Evolutionary conservation across 2,888 invertebrate species (phyloP).

Genomic region (Pharmacophagus antenor): DNA sequence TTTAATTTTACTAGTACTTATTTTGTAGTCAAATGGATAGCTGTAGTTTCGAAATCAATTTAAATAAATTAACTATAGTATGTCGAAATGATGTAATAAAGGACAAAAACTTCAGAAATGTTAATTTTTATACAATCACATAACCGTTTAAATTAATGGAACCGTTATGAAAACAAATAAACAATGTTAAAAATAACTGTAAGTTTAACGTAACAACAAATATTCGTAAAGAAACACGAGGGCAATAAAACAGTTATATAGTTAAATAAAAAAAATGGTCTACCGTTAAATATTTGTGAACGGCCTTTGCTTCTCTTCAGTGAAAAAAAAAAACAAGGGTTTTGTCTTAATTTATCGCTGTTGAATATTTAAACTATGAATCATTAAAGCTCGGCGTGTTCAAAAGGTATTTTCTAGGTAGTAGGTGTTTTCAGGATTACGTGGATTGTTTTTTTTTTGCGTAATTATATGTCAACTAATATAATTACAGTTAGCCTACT

Average conservation of each 20-base stretch:
- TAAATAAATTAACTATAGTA: background rate
- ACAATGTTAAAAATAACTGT: constrained; percentile 1
- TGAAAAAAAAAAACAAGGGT: constrained; percentile 13
- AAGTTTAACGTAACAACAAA: constrained; percentile 3
- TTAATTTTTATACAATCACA: background rate
- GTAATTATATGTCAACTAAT: too few relatives aligned
- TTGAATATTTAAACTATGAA: constrained; percentile 26
- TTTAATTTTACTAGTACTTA: too few relatives aligned
- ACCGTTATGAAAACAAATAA: constrained; percentile 13
- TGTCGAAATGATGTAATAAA: background rate
- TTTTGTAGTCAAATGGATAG: too few relatives aligned
- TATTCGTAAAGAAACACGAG: background rate
- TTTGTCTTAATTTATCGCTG: constrained; percentile 22
- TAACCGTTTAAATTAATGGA: background rate
- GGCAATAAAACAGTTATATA: constrained; percentile 22
- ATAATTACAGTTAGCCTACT: too few relatives aligned
- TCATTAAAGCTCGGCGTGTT: constrained; percentile 16
- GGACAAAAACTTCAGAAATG: background rate
- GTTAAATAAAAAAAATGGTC: constrained; percentile 13
- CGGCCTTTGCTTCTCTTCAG: constrained; percentile 20
- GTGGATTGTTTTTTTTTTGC: background rate
- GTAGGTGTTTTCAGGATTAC: background rate
- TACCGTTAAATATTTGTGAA: constrained; percentile 22
- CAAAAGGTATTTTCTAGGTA: constrained; percentile 9
- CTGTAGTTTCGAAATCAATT: background rate